Evolutionary conservation across 2,797 vertebrate species (phyloP).

Genomic region (Falco biarmicus): DNA sequence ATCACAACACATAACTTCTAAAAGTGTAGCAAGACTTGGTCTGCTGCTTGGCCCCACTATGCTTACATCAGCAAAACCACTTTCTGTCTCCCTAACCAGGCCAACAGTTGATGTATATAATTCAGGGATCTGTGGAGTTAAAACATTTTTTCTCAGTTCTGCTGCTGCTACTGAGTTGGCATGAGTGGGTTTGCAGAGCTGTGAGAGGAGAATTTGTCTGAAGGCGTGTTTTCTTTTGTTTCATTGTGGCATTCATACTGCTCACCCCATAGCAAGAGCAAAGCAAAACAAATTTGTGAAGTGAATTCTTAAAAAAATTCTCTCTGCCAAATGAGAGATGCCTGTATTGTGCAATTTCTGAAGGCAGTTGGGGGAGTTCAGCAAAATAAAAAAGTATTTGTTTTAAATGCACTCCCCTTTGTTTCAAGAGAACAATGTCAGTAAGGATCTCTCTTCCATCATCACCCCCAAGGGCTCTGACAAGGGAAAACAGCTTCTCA

Average conservation of each 20-base stretch:
- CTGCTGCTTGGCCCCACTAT: not conserved
- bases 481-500: not conserved
- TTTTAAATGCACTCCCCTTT: not conserved
- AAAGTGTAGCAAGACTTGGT: not conserved
- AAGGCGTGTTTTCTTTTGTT: not conserved
- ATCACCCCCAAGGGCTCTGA: not conserved
- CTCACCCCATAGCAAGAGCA: constrained; percentile 24
- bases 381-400: not conserved
- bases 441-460: not conserved
- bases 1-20: not conserved
- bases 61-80: not conserved
- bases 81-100: not conserved
- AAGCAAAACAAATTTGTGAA: constrained; percentile 20
- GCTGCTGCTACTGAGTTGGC: not conserved
- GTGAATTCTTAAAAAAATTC: not conserved
- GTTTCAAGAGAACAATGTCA: not conserved
- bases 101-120: not conserved
- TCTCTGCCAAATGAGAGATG: not conserved
- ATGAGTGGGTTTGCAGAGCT: not conserved
- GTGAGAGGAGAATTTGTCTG: not conserved
- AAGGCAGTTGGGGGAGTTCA: not conserved
- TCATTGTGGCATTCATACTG: not conserved
- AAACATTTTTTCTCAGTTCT: not conserved
- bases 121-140: not conserved
- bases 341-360: not conserved